Evolutionary conservation across 2,888 invertebrate species (phyloP).

Genomic region (Napeogenes inachia): DNA sequence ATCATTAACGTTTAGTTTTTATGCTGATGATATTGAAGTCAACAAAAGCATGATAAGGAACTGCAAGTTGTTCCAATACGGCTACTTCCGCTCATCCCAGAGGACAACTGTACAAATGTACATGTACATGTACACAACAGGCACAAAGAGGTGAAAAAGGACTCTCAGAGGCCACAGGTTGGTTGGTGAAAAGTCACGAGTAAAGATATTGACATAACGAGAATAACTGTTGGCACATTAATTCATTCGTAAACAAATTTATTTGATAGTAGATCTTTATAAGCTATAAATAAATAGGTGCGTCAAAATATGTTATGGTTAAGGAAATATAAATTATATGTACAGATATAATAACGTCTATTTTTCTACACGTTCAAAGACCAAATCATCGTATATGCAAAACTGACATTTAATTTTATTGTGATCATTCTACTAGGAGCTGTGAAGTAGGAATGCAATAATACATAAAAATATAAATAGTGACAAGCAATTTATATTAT

Average conservation of each 20-base stretch:
- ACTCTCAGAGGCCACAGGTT: no score
- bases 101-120: no score
- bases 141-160: no score
- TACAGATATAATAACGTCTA: not conserved
- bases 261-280: constrained; percentile 1
- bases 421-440: constrained; percentile 8
- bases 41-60: no score
- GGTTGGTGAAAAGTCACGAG: no score
- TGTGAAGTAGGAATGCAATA: constrained; percentile 9
- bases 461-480: constrained; percentile 18
- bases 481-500: constrained; percentile 20
- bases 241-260: constrained; percentile 1
- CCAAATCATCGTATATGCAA: not conserved
- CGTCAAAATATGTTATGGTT: not conserved
- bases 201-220: not conserved
- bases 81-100: no score
- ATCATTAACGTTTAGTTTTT: no score
- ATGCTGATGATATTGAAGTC: no score
- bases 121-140: no score
- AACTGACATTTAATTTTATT: not conserved
- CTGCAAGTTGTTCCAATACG: no score
- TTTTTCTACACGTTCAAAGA: not conserved
- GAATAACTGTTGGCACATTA: constrained; percentile 2
- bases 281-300: constrained; percentile 7
- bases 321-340: no score